Conservation (phyloP, 2,113 vertebrate species). For the Syrmaticus mikado region DNA sequence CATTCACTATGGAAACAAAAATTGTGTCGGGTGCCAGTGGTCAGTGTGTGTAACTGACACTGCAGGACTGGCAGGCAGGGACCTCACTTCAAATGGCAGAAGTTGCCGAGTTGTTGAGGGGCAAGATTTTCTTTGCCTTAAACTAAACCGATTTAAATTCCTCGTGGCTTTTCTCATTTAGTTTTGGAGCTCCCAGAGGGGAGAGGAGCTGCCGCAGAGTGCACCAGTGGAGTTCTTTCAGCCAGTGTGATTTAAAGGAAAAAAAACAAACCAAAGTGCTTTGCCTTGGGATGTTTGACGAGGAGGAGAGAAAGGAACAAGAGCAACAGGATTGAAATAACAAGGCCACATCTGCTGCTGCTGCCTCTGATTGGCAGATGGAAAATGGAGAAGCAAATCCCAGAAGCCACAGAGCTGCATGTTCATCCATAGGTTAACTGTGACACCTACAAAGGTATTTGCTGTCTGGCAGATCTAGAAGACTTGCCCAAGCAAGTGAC, state of each 20-base stretch:
- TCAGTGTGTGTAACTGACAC: not conserved
- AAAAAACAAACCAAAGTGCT: not conserved
- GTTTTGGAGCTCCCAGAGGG: not conserved
- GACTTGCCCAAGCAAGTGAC: not conserved
- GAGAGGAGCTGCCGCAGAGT: not conserved
- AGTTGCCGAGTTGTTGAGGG: not conserved
- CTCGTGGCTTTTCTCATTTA: not conserved
- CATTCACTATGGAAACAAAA: not conserved
- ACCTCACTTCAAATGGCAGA: not conserved
- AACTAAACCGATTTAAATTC: not conserved
- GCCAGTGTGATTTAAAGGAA: not conserved
- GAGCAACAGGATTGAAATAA: not conserved
- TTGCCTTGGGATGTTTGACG: not conserved
- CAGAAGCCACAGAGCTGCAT: not conserved
- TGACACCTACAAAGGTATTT: rapidly evolving
- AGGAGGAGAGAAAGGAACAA: not conserved
- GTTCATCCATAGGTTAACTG: not conserved
- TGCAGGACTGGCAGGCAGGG: not conserved
- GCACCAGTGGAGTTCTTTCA: not conserved
- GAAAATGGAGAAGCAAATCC: not conserved
- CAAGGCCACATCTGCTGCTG: not conserved
- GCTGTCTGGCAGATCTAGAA: not conserved
- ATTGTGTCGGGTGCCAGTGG: not conserved
- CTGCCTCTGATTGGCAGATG: not conserved
- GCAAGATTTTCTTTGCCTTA: not conserved